Conservation (phyloP, 2,113 vertebrate genomes). For the Labeo rohita region DNA sequence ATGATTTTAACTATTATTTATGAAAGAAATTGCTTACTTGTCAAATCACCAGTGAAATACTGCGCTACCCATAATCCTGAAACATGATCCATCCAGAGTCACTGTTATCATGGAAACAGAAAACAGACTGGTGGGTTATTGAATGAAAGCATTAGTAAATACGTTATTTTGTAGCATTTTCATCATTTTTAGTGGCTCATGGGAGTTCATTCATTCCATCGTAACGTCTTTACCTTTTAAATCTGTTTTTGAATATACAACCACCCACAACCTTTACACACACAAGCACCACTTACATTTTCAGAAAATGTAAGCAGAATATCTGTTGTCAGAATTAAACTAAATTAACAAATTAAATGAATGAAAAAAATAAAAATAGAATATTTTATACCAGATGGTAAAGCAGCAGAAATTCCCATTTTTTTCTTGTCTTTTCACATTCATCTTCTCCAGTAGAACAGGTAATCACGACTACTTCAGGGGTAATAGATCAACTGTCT, state of each 20-base stretch:
- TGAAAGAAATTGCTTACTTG: neutral
- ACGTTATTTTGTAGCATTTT: neutral
- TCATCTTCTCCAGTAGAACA: constrained; percentile 63
- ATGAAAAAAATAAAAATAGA: neutral
- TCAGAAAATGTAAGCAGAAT: neutral
- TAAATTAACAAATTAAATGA: neutral
- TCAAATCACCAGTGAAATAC: neutral
- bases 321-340: neutral
- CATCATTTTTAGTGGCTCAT: neutral
- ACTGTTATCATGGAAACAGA: neutral
- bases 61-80: neutral
- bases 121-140: neutral
- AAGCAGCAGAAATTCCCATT: constrained; percentile 17
- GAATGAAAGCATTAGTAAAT: neutral
- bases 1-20: neutral
- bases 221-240: neutral
- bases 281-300: neutral
- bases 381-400: constrained; percentile 32
- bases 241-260: neutral
- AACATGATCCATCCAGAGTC: neutral
- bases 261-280: neutral
- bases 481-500: constrained; percentile 74
- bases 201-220: neutral
- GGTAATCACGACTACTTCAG: constrained; percentile 68
- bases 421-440: constrained; percentile 16